Conservation (phyloP, 2,888 invertebrate genomes). For the Noctua janthina region DNA sequence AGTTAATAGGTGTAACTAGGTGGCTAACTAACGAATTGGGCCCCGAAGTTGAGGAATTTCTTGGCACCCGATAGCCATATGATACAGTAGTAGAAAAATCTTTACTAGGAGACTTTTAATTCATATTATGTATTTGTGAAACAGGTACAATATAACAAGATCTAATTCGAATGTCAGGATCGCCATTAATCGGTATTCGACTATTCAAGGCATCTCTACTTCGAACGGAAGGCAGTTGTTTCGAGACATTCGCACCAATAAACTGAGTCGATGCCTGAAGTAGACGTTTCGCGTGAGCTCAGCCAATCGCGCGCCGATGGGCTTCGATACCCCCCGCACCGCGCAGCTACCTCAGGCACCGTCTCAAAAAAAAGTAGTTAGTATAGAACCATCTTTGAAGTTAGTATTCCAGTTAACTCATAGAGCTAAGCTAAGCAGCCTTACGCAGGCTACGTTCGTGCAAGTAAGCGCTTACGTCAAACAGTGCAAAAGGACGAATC, state of each 20-base stretch:
- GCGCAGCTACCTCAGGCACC: background rate
- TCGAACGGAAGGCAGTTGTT: background rate
- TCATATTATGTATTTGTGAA: too few relatives aligned
- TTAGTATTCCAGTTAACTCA: background rate
- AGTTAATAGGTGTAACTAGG: background rate
- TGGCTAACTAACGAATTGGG: background rate
- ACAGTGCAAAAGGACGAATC: background rate
- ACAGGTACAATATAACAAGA: too few relatives aligned
- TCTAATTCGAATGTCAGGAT: too few relatives aligned
- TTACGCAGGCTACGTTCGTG: background rate
- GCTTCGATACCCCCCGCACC: background rate
- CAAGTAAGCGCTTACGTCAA: background rate
- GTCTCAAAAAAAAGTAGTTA: background rate
- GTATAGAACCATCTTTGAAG: background rate
- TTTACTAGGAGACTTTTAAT: background rate
- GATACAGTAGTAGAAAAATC: background rate
- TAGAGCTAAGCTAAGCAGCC: background rate
- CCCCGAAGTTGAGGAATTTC: background rate
- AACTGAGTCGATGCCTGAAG: background rate
- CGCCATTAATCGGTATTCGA: too few relatives aligned
- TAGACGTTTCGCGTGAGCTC: background rate
- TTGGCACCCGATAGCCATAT: background rate
- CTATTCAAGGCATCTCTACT: background rate
- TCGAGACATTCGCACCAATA: background rate
- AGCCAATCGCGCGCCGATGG: background rate